Evolutionary conservation across 1,140 invertebrate species (phyloP).

Genomic region (Aphaenogaster rudis): DNA sequence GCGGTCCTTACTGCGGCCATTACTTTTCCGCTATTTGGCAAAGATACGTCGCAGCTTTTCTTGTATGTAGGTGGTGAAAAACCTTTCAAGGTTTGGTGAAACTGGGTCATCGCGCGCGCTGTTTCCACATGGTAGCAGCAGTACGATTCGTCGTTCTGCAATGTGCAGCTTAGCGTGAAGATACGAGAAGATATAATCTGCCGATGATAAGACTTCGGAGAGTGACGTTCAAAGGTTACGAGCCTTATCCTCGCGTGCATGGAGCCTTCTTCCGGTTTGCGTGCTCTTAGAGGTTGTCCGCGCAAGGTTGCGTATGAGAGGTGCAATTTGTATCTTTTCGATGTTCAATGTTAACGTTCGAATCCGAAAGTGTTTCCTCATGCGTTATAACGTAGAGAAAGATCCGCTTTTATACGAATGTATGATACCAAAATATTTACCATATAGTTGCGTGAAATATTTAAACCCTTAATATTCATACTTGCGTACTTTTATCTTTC

Average conservation of each 20-base stretch:
- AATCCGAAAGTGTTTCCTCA: neutral
- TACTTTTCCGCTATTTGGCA: constrained; percentile 45
- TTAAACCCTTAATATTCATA: neutral
- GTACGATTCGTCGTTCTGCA: constrained; percentile 14
- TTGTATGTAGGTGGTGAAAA: constrained; percentile 39
- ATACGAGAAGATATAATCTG: constrained; percentile 25
- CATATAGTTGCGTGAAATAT: neutral
- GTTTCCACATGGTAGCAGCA: constrained; percentile 10
- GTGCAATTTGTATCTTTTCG: constrained; percentile 44
- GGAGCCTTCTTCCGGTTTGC: constrained; percentile 19
- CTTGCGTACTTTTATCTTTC: neutral
- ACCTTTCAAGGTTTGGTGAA: constrained; percentile 61
- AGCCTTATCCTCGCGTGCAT: neutral
- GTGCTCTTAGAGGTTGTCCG: constrained; percentile 14
- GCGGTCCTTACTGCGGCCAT: constrained; percentile 21
- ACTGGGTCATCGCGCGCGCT: constrained; percentile 55
- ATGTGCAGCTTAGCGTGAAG: constrained; percentile 34
- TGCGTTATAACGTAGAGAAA: neutral
- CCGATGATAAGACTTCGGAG: constrained; percentile 45
- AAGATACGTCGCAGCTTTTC: constrained; percentile 6
- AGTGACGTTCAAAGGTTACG: constrained; percentile 38
- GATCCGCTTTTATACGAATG: neutral
- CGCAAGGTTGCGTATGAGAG: constrained; percentile 41
- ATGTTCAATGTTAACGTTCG: neutral
- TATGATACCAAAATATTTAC: neutral